A percentile compares a stretch with the other conserved stretches of the same genome.
These are phyloP conservation scores for Ypsolopha sequella DNA, from an alignment of 2,888 invertebrate genomes.

Conservation along the genomic window DNA sequence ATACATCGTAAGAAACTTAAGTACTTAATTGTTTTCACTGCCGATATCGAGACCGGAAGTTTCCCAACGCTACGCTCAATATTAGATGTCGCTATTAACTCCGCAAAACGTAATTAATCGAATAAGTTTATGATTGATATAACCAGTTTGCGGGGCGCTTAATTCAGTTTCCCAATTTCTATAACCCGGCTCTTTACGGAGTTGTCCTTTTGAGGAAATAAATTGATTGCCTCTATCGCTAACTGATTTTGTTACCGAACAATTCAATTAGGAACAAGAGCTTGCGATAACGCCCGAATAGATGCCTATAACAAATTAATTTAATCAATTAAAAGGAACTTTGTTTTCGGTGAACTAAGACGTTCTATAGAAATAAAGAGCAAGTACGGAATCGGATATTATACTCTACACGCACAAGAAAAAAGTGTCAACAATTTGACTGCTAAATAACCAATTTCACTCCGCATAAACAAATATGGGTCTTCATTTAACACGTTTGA, in stretches of 20 bases:
- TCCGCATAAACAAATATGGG: conserved; percentile 5
- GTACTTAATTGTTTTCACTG: too few relatives aligned
- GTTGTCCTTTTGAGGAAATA: conserved; percentile 48
- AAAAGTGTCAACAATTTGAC: not conserved
- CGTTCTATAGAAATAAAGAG: too few relatives aligned
- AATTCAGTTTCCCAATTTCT: conserved; percentile 69
- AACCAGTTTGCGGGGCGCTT: conserved; percentile 68
- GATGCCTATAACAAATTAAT: conserved; percentile 25
- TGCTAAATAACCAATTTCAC: not conserved
- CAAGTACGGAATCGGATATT: too few relatives aligned
- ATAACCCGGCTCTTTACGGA: conserved; percentile 47
- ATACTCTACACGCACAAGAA: not conserved
- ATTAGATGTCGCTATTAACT: conserved; percentile 72
- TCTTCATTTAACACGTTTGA: conserved; percentile 39
- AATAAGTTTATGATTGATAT: conserved; percentile 72
- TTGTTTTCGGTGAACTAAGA: not conserved
- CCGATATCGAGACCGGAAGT: not conserved
- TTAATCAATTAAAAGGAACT: not conserved
- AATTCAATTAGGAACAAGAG: conserved; percentile 40
- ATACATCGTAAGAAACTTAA: too few relatives aligned
- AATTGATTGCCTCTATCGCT: conserved; percentile 57
- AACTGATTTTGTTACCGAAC: conserved; percentile 50
- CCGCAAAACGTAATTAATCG: conserved; percentile 72
- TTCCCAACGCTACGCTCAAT: conserved; percentile 42
- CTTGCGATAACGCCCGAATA: conserved; percentile 17